Percentiles rank a stretch among this genome's conserved stretches.
These are phyloP conservation scores for Drosophila ercepeae DNA, from an alignment of 1,140 invertebrate genomes.

Conservation along the genomic window DNA sequence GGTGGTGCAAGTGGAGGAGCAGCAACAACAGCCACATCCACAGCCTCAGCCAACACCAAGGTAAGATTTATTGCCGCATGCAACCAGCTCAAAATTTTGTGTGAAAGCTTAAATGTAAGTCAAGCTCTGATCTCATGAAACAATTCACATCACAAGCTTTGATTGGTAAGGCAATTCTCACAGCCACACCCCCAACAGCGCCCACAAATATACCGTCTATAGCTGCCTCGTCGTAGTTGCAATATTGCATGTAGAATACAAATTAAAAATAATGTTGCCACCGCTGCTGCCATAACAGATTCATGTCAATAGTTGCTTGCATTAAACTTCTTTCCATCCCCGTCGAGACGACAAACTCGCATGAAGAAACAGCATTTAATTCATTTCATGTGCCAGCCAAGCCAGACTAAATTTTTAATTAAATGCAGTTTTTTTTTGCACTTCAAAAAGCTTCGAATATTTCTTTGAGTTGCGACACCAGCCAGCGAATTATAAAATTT, in stretches of 20 bases:
- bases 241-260: slow-evolving; percentile 52
- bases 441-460: neutral
- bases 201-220: slow-evolving; percentile 23
- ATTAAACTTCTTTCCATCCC: slow-evolving; percentile 2
- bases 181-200: slow-evolving; percentile 29
- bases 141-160: slow-evolving; percentile 3
- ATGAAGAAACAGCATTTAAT: neutral
- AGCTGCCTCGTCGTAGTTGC: slow-evolving; percentile 13
- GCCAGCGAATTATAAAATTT: neutral
- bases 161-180: slow-evolving; percentile 33
- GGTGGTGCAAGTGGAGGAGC: slow-evolving; percentile 4
- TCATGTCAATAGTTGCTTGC: slow-evolving; percentile 9
- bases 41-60: slow-evolving; percentile 51
- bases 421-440: neutral
- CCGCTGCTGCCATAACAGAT: slow-evolving; percentile 8
- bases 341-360: neutral
- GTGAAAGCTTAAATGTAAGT: slow-evolving; percentile 39
- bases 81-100: neutral
- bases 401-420: neutral
- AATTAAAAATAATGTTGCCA: slow-evolving; percentile 55
- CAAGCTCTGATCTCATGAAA: slow-evolving; percentile 23
- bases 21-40: slow-evolving; percentile 23
- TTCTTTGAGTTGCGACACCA: neutral
- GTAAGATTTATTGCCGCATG: slow-evolving; percentile 45
- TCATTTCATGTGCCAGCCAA: neutral